Evolutionary conservation across 2,888 invertebrate genomes (phyloP).

Genomic region (Notodonta dromedarius): DNA sequence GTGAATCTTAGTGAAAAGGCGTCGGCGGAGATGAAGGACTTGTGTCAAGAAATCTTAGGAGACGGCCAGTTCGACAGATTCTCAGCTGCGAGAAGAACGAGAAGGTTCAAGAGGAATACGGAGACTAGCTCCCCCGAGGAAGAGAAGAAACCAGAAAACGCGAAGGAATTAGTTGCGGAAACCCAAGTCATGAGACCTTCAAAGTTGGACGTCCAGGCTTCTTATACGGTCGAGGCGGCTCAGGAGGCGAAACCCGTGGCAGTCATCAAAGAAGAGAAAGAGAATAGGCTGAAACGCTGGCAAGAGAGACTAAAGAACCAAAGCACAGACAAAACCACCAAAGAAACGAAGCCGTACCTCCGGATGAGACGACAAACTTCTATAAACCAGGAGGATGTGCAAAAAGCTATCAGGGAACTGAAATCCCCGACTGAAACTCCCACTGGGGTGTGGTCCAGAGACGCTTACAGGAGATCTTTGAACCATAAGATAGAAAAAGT

Average conservation of each 20-base stretch:
- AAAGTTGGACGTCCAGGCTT: constrained; percentile 79
- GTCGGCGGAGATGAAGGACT: constrained; percentile 69
- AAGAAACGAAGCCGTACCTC: constrained; percentile 74
- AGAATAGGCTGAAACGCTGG: constrained; percentile 87
- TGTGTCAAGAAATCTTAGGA: constrained; percentile 84
- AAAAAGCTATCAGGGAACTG: constrained; percentile 86
- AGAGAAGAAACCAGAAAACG: constrained; percentile 74
- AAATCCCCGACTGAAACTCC: constrained; percentile 86
- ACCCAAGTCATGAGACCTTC: constrained; percentile 80
- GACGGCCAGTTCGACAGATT: constrained; percentile 94
- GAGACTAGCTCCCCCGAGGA: constrained; percentile 85
- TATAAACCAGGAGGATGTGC: constrained; percentile 88
- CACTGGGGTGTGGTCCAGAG: constrained; percentile 85
- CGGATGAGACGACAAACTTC: constrained; percentile 87
- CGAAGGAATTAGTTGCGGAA: constrained; percentile 79
- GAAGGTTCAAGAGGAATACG: constrained; percentile 89
- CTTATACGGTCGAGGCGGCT: constrained; percentile 73
- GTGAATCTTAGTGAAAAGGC: constrained; percentile 58
- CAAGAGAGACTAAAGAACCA: constrained; percentile 87
- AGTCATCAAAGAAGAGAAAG: constrained; percentile 80
- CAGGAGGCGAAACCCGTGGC: constrained; percentile 68
- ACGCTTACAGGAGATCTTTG: constrained; percentile 68
- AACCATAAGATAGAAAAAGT: constrained; percentile 58
- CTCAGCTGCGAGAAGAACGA: constrained; percentile 91
- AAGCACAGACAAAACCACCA: constrained; percentile 77